Evolutionary conservation across 2,888 invertebrate species (phyloP), one percentile per base, ranked within the genome.

Genomic region (Adela reaumurella): DNA sequence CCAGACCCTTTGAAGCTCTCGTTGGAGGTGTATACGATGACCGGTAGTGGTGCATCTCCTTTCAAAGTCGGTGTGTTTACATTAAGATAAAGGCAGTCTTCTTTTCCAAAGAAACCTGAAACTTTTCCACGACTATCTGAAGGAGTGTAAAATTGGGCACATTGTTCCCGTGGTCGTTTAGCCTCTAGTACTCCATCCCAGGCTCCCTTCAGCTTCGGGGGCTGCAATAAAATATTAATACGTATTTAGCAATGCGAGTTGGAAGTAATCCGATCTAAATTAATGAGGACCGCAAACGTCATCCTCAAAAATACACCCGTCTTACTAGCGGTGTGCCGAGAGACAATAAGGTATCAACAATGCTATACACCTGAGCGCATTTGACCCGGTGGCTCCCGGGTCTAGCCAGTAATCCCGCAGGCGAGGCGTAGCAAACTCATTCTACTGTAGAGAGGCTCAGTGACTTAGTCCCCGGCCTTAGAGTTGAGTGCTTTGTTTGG

Each of bases 51-150:
- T 52, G 63, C 60, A 14, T 35, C 35, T 8, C 3, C n/a, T 48
- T 70, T 66, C 41, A 58, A 49, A 35, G 55, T 59, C 10, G 86
- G 85, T n/a, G 85, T 83, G 61, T 83, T 89, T 14, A 89, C 82
- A 59, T 89, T 88, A 11, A 89, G 64, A 55, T 84, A 86, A 2
- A 89, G 71, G 54, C 89, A 89, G 60, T 85, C 83, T 61, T 84
- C 84, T n/a, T 62, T 62, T 1, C 84, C 84, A 46, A 83, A 84
- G 46, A 84, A 73, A n/a, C 82, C n/a, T n/a, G 72, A 11, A 81
- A 63, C 17, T 57, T 52, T 49, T 67, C 61, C 1, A 59, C 61
- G 56, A 69, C 73, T n/a, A n/a, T n/a, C n/a, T n/a, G n/a, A n/a
- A n/a, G n/a, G n/a, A n/a, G n/a, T n/a, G n/a, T 81, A 73, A 50